phyloP scores from a whole-genome alignment of 2,888 invertebrate species.

The Altica lythri region DNA sequence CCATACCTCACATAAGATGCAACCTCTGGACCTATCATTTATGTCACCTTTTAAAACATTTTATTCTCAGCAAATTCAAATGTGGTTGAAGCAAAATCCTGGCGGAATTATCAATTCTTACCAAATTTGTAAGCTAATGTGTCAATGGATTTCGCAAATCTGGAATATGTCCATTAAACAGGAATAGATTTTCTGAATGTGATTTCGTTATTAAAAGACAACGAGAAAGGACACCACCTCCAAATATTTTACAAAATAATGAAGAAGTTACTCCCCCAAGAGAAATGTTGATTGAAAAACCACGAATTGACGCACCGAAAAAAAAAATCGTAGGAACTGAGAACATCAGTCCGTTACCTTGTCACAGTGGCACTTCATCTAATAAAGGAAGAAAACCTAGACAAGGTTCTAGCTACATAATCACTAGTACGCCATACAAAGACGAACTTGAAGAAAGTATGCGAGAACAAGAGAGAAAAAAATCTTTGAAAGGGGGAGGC shows the following conservation, averaged over 20 bases:
- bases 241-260: neutral
- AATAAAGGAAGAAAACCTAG: neutral
- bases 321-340: neutral
- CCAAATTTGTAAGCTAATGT: constrained; percentile 16
- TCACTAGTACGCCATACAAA: constrained; percentile 16
- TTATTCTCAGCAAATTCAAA: constrained; percentile 15
- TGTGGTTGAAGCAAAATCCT: constrained; percentile 17
- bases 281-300: neutral
- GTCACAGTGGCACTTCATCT: neutral
- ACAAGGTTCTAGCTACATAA: constrained; percentile 12
- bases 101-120: constrained; percentile 2
- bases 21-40: neutral
- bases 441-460: neutral
- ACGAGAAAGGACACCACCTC: neutral
- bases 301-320: neutral
- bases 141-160: constrained; percentile 16
- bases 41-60: constrained; percentile 27
- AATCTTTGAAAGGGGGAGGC: no score
- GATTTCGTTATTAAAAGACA: neutral
- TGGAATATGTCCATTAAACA: constrained; percentile 12
- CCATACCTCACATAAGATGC: neutral
- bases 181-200: neutral
- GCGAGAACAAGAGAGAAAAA: neutral
- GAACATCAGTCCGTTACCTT: neutral
- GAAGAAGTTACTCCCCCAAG: neutral